phyloP scores from a whole-genome alignment of 2,888 invertebrate genomes.

The Mamestra brassicae region DNA sequence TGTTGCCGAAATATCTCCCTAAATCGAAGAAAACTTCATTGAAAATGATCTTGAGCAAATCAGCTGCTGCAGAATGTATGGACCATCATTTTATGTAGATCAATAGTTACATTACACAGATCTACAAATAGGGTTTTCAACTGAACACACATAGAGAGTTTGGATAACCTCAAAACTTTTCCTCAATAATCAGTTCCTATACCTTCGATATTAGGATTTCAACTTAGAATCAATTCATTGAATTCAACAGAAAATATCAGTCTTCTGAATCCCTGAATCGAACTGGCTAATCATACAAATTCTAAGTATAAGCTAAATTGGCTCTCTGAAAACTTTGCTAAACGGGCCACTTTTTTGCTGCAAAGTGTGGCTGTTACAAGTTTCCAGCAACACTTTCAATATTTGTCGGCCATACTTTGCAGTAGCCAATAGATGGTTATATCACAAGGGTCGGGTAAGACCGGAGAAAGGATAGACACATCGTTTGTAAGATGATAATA shows the following conservation, averaged over 20 bases:
- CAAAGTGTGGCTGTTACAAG: too few species aligned
- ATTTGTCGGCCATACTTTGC: too few species aligned
- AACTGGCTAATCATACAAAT: slow-evolving; percentile 27
- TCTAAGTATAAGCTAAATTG: not conserved
- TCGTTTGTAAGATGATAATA: too few species aligned
- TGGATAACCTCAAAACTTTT: not conserved
- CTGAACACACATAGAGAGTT: not conserved
- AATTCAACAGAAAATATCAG: slow-evolving; percentile 19
- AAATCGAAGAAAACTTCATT: too few species aligned
- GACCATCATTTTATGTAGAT: too few species aligned
- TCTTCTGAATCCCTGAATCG: not conserved
- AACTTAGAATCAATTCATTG: not conserved
- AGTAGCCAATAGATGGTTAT: too few species aligned
- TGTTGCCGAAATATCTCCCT: too few species aligned
- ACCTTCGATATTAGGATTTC: not conserved
- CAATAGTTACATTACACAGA: too few species aligned
- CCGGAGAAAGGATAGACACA: too few species aligned
- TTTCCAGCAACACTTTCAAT: not conserved
- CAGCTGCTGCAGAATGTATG: too few species aligned
- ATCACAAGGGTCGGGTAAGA: too few species aligned
- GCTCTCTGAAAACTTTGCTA: not conserved
- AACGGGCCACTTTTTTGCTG: not conserved
- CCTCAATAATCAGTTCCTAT: not conserved
- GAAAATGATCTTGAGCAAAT: too few species aligned
- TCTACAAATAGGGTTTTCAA: not conserved